Evolutionary conservation across 2,113 vertebrate genomes (phyloP), one percentile per base, ranked within the genome.

Genomic region (Rhabdornis inornatus): DNA sequence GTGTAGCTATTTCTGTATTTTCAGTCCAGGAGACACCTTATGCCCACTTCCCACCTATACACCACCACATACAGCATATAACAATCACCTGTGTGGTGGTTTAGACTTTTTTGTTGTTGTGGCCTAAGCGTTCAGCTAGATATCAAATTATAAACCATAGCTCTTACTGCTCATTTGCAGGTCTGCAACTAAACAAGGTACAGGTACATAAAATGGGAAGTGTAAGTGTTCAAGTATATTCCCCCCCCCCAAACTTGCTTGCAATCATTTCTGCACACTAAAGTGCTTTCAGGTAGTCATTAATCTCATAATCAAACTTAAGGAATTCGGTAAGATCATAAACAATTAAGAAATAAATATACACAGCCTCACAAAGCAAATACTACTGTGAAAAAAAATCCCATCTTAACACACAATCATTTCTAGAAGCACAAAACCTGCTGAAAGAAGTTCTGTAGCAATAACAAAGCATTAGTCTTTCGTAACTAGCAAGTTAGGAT

Each of bases 191-290:
- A 61, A 72, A 31, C 10, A 17, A 68, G 30, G 31, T 27, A 44
- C 1, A 44, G 2, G 13, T 53, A 42, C 19, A 14, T 20, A 55
- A 69, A 93, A 57, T 7, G 7, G 7, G 5, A 83, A 57, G 8
- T 1, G 1, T 33, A 82, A 33, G 30, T 19, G 18, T 31, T 65
- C 30, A 60, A 55, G 17, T 11, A 6, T 19, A 53, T 44, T 72
- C 4, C 23, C 12, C 4, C 23, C 12, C 22, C 13, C 7, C 11
- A 60, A 12, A 33, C 6, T 50, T 5, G 1, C 8, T 31, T 6
- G 7, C 18, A 45, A 21, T 9, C 11, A 42, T 37, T 77, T 42
- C 79, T 69, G 35, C 4, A 18, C 7, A 31, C 39, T 49, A 13
- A 55, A 85, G 47, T 76, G 50, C 45, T 76, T 77, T 37, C 33